Base-by-base conservation (phyloP, 2,113 vertebrate genomes). In the Chascanopsetta lugubris region DNA sequence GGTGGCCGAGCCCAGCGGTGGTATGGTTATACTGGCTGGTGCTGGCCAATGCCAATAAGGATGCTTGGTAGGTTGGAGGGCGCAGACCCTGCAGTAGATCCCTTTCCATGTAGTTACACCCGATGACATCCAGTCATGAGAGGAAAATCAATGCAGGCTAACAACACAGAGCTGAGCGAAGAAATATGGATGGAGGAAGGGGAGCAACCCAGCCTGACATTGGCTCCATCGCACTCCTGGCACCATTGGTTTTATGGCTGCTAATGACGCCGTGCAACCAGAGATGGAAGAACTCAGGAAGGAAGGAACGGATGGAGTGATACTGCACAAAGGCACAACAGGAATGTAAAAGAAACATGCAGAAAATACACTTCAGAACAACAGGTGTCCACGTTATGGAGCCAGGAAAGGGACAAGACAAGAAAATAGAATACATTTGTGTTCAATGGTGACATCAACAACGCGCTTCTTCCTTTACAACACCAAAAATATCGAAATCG, bases 1-100 rank as follows among this genome's bases (percentile, higher is more conserved):
- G 63, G 62, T 58, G 78, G 77, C 56, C 42, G 11, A 58, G 58
- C 50, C 74, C 18, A 30, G 63, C n/a, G 51, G 65, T 61, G 59
- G 70, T 66, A 76, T n/a, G 55, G 49, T 58, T 32, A 43, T 69
- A 83, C 75, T 81, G 80, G 86, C 75, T 69, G 64, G 70, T 65
- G 20, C 27, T 26, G 22, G 62, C 38, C 43, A 34, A 43, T 72
- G 82, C 80, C 77, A 74, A 32, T 53, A 49, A 49, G 64, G 66
- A 78, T 29, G 21, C 43, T 58, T 53, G 26, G 34, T 51, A 73
- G 75, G n/a, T 21, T 63, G 69, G 38, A 64, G 85, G 82, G 68
- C 80, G 74, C 8, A 21, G 42, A 45, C 42, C 42, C n/a, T 45
- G 42, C 18, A 20, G 42, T 43, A 17, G n/a, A 18, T 8, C 13